Evolutionary conservation across 37 sponge, comb jelly and placozoan species (phyloP), one percentile per base, ranked within the genome.

Genomic region (Corticium candelabrum): DNA sequence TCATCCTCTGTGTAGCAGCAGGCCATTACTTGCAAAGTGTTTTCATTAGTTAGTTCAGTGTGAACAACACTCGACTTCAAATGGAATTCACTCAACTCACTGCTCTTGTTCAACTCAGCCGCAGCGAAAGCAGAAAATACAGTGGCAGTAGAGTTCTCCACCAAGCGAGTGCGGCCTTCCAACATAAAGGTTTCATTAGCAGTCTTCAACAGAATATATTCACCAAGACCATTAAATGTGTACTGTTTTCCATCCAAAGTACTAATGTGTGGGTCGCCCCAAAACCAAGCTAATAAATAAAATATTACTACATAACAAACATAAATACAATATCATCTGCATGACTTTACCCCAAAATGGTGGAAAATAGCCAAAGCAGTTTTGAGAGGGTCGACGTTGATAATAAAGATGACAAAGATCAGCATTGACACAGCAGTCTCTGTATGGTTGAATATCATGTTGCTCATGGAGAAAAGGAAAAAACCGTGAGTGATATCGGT

Each of bases 201-300:
- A 4, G 73, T 5, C 29, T 15, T 4, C 7, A 87, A 37, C 0
- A 83, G 40, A 3, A 35, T 76, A 75, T 85, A 92, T 68, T 83
- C 87, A 21, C 93, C 93, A 37, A 77, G 38, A 1, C 92, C 92
- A 81, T 91, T 91, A 78, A 91, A 91, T 5, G 92, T 91, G 68
- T 91, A 91, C 39, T 0, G 35, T 0, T 37, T 2, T 29, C 74
- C 81, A 71, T 91, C 92, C 62, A 91, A 43, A 3, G 92, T 87
- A 3, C 41, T 88, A 5, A 91, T 34, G 76, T 91, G 92, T 32
- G 92, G 92, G 40, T 91, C 92, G 1, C 92, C 92, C 57, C 69
- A 85, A 3, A 40, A 74, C 83, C 83, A 87, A 2, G 77, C 88
- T 82, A 69, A 4, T 15, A 41, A 4, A 11, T 33, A 31, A 50